Evolutionary conservation across 1,140 invertebrate genomes (phyloP).

Genomic region (Colletes latitarsis): DNA sequence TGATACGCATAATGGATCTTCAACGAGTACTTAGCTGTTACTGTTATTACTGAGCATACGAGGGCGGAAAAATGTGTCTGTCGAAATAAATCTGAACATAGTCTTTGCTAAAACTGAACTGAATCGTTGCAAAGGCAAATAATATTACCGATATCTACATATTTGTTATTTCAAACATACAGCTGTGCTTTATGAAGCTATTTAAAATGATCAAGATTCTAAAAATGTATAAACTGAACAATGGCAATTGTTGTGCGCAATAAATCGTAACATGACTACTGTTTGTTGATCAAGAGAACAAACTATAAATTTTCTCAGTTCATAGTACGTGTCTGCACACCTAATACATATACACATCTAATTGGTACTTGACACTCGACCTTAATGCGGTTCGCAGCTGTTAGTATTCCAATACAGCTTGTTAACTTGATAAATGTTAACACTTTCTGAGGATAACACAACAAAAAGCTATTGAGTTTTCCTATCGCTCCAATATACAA

Average conservation of each 20-base stretch:
- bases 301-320: background rate
- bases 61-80: background rate
- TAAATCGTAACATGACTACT: too few species aligned
- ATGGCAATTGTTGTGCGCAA: too few species aligned
- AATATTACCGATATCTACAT: too few species aligned
- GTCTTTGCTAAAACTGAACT: too few species aligned
- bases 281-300: background rate
- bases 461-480: background rate
- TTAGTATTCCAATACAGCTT: conserved; percentile 36
- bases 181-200: too few species aligned
- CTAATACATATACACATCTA: conserved; percentile 1
- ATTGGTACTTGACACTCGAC: conserved; percentile 40
- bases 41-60: background rate
- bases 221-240: background rate
- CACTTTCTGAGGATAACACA: conserved; percentile 10
- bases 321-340: background rate
- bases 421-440: conserved; percentile 33
- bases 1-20: conserved; percentile 34
- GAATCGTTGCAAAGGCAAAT: too few species aligned
- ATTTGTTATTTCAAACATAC: too few species aligned
- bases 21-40: background rate
- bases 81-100: background rate
- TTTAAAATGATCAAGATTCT: background rate
- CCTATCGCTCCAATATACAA: too few species aligned
- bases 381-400: conserved; percentile 33